Conservation (phyloP, 2,888 invertebrate genomes). For the Autographa gamma region DNA sequence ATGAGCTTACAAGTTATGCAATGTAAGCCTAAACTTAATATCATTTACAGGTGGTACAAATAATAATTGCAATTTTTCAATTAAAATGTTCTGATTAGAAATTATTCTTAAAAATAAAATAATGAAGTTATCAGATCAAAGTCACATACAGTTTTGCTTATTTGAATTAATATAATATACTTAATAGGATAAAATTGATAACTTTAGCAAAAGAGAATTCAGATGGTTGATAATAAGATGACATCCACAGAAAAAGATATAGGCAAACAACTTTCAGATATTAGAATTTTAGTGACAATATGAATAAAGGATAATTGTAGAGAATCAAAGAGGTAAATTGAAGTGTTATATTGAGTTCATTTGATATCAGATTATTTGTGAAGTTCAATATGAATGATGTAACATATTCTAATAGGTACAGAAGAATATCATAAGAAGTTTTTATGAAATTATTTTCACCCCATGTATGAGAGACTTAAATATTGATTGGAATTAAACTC, state of each 20-base stretch:
- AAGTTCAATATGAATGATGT: neutral
- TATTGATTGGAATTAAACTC: conserved; percentile 53
- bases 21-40: no score
- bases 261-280: neutral
- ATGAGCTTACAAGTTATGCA: no score
- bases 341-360: no score
- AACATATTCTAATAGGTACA: neutral
- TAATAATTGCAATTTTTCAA: no score
- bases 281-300: neutral
- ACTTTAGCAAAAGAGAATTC: no score
- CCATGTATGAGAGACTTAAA: conserved; percentile 18
- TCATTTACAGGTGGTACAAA: no score
- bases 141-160: no score
- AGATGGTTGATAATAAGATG: neutral
- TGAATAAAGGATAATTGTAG: neutral
- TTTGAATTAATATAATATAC: no score
- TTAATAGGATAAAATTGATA: no score
- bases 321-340: neutral
- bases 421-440: conserved; percentile 9
- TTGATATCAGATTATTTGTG: neutral
- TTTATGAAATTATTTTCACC: conserved; percentile 17
- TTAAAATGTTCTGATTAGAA: no score
- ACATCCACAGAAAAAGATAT: neutral
- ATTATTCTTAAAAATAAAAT: no score
- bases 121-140: no score